Percentiles rank a stretch among this genome's conserved stretches.
Evolutionary conservation across 2,888 invertebrate species (phyloP).

Genomic region (Vandiemenella viatica): DNA sequence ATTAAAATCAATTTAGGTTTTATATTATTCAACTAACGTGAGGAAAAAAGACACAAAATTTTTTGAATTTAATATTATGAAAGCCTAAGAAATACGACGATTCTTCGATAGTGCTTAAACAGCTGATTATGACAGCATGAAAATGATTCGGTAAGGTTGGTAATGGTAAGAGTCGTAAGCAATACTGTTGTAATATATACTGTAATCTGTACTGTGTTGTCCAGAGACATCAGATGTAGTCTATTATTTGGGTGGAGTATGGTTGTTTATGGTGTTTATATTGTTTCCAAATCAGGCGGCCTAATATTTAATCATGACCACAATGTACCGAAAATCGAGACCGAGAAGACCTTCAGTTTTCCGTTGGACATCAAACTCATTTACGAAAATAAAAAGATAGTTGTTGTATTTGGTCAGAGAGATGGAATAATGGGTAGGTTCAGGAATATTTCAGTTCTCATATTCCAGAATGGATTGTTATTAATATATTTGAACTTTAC

Average conservation of each 20-base stretch:
- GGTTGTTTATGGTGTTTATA: constrained; percentile 92
- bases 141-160: too few relatives aligned
- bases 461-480: constrained; percentile 19
- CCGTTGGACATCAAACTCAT: constrained; percentile 81
- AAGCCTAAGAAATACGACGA: too few relatives aligned
- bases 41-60: too few relatives aligned
- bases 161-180: too few relatives aligned
- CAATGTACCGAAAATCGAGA: constrained; percentile 73
- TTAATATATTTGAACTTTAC: background rate
- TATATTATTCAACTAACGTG: too few relatives aligned
- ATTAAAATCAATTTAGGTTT: too few relatives aligned
- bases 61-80: too few relatives aligned
- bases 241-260: constrained; percentile 36
- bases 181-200: too few relatives aligned
- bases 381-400: constrained; percentile 78
- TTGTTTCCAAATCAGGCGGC: constrained; percentile 96
- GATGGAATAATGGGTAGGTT: constrained; percentile 81
- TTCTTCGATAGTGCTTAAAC: too few relatives aligned
- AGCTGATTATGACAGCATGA: too few relatives aligned
- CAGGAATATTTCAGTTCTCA: background rate
- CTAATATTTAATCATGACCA: constrained; percentile 94
- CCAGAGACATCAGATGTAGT: too few relatives aligned
- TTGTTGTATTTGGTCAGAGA: constrained; percentile 90
- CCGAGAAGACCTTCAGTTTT: constrained; percentile 80
- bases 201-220: too few relatives aligned